Evolutionary conservation across 2,888 invertebrate genomes (phyloP).

Genomic region (Tipula helvola): DNA sequence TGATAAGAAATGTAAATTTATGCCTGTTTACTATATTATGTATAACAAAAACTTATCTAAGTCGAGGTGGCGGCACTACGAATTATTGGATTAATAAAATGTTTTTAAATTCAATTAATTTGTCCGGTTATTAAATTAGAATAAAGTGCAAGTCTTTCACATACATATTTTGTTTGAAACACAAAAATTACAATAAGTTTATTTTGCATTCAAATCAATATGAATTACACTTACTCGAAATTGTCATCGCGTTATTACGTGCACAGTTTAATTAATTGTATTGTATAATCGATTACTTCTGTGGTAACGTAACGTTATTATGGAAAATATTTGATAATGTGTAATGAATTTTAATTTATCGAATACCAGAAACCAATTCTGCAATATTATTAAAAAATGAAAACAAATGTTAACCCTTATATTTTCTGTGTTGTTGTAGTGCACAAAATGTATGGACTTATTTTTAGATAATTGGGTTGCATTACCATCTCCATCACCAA

Average conservation of each 20-base stretch:
- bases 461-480: too few relatives aligned
- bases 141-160: background rate
- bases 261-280: too few relatives aligned
- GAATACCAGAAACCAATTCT: background rate
- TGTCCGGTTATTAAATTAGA: background rate
- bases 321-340: background rate
- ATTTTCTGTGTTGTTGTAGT: background rate
- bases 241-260: too few relatives aligned
- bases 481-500: too few relatives aligned
- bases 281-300: too few relatives aligned
- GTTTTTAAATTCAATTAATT: background rate
- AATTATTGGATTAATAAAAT: background rate
- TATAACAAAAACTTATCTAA: background rate
- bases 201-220: too few relatives aligned
- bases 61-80: background rate
- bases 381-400: background rate
- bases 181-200: too few relatives aligned
- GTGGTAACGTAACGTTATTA: too few relatives aligned
- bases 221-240: too few relatives aligned
- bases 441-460: too few relatives aligned
- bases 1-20: background rate
- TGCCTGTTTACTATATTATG: background rate
- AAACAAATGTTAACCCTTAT: background rate
- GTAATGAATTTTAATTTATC: background rate
- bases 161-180: too few relatives aligned